Evolutionary conservation across 1,140 invertebrate species (phyloP), one percentile per base, ranked within the genome.

Genomic region (Megalonaias nervosa): DNA sequence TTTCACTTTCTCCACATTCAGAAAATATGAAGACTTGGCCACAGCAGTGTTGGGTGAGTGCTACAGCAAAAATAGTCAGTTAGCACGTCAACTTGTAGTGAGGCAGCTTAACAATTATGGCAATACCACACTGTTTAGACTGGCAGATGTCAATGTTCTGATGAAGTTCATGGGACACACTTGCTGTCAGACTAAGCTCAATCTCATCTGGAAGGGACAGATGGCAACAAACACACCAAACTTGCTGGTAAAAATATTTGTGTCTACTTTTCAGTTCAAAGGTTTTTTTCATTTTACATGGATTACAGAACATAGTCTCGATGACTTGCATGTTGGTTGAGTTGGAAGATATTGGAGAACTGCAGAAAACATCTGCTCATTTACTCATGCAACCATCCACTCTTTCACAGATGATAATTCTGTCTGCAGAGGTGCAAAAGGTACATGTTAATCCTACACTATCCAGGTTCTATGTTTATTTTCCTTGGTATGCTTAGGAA

Each of bases 141-240:
- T 90, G 66, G 89, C 88, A 66, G 87, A 90, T 57, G 68, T 72
- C 26, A 82, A 83, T 69, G 80, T 82, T 23, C 71, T 87, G 65
- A 89, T 90, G 89, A 85, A 89, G 67, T 90, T 91, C 67, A 83
- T 89, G 75, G 89, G 84, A 59, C 88, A 90, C 67, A 85, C 88
- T 1, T 82, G 82, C 48, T 91, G 89, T 78, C 87, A 89, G 74
- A 87, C 86, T 9, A 89, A 89, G 75, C 84, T 91, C 1, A 89
- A 87, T 73, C 82, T 81, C 56, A 87, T 90, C 55, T 91, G 89
- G 89, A 89, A 87, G 57, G 89, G 90, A 13, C 73, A 82, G 12
- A 87, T 91, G 85, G 84, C 86, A 13, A 74, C 84, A 5, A 85
- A 89, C 76, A 91, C 89, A n/a, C 85, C 86, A 31, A 76, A 79